A percentile compares a stretch with the other conserved stretches of the same genome.
These are phyloP conservation scores for Esperia sulphurella DNA, from an alignment of 2,888 invertebrate genomes.

Conservation along the genomic window DNA sequence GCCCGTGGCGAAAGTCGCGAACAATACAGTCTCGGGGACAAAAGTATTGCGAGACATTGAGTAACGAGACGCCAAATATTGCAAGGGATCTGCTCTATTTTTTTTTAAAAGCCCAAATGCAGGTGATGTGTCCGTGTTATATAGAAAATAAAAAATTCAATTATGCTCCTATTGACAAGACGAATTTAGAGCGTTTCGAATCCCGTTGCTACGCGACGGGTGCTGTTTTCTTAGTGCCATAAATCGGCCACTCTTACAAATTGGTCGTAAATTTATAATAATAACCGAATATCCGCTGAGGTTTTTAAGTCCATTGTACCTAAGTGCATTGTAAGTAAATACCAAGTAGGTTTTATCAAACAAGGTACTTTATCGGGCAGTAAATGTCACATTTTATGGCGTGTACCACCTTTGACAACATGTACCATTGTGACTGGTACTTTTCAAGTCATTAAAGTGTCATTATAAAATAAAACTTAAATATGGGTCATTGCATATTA, in stretches of 20 bases:
- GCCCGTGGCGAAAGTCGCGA: slow-evolving; percentile 36
- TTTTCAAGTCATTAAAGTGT: slow-evolving; percentile 16
- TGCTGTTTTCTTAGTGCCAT: slow-evolving; percentile 28
- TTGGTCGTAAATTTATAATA: slow-evolving; percentile 63
- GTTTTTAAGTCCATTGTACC: slow-evolving; percentile 8
- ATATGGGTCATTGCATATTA: not conserved
- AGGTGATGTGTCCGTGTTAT: slow-evolving; percentile 66
- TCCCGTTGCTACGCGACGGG: slow-evolving; percentile 45
- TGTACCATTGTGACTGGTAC: slow-evolving; percentile 1
- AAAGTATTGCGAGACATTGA: slow-evolving; percentile 62
- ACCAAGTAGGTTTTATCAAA: slow-evolving; percentile 1
- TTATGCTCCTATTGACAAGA: slow-evolving; percentile 66
- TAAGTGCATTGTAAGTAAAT: slow-evolving; percentile 3
- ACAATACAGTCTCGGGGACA: slow-evolving; percentile 52
- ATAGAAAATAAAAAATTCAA: slow-evolving; percentile 68
- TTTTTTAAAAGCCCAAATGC: slow-evolving; percentile 47
- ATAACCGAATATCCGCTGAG: slow-evolving; percentile 26
- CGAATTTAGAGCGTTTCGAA: slow-evolving; percentile 52
- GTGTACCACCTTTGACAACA: not conserved
- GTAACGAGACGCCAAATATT: slow-evolving; percentile 68
- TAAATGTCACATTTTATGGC: slow-evolving; percentile 21
- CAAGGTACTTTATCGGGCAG: slow-evolving; percentile 9
- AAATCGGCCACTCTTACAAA: slow-evolving; percentile 63
- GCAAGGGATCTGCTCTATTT: slow-evolving; percentile 51
- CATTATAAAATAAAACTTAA: slow-evolving; percentile 6